phyloP scores from a whole-genome alignment of 2,888 invertebrate genomes.

The Allophyes oxyacanthae region DNA sequence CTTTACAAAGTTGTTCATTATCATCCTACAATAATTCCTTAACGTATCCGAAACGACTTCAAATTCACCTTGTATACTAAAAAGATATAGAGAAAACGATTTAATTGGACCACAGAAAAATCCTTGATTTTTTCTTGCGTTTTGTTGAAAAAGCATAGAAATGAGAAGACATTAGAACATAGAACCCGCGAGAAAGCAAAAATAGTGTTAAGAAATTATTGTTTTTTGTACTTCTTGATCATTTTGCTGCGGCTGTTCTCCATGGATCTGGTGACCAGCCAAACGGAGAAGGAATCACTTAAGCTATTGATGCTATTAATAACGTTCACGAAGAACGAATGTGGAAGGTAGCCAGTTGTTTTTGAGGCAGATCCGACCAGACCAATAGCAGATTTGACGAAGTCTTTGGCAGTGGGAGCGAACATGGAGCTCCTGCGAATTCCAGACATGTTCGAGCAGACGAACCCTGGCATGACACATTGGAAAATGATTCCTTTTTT shows the following conservation, averaged over 20 bases:
- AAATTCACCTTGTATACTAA: no score
- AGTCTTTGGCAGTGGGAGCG: constrained; percentile 93
- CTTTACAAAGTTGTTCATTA: no score
- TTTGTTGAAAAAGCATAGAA: constrained; percentile 8
- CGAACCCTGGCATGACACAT: constrained; percentile 95
- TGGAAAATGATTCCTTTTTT: constrained; percentile 93
- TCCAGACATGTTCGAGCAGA: constrained; percentile 97
- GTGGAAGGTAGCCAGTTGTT: constrained; percentile 94
- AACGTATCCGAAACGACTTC: no score
- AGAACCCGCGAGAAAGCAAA: neutral
- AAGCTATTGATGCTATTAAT: constrained; percentile 83
- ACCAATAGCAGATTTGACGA: constrained; percentile 92
- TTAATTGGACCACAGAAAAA: no score
- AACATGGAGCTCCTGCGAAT: constrained; percentile 92
- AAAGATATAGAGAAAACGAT: no score
- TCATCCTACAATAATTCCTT: no score
- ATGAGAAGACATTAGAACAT: constrained; percentile 17
- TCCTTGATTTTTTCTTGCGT: no score
- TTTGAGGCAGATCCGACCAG: constrained; percentile 92
- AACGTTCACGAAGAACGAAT: constrained; percentile 88
- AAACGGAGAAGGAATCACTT: constrained; percentile 88
- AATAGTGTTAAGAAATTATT: constrained; percentile 65
- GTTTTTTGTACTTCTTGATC: constrained; percentile 86
- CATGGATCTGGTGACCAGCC: constrained; percentile 91
- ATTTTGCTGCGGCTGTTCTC: constrained; percentile 90